Percentiles rank a stretch among this genome's conserved stretches.
phyloP scores from a whole-genome alignment of 2,797 vertebrate species.

The Arctocebus calabarensis region DNA sequence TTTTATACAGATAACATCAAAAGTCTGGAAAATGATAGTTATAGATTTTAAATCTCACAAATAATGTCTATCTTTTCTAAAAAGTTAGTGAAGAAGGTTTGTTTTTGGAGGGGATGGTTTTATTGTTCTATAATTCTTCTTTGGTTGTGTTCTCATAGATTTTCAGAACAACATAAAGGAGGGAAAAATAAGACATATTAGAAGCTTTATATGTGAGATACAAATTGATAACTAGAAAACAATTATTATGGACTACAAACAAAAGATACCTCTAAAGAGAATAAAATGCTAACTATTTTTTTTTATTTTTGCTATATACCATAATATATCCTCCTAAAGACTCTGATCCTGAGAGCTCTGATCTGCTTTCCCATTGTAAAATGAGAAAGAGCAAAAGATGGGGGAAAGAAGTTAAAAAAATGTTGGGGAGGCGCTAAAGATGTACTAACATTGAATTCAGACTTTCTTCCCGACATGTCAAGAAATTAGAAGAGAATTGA shows the following conservation, averaged over 20 bases:
- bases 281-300: background rate
- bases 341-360: background rate
- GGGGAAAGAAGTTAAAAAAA: background rate
- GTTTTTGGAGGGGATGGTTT: background rate
- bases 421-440: background rate
- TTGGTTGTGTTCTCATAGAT: background rate
- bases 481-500: background rate
- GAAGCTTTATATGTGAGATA: constrained; percentile 3
- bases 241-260: background rate
- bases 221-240: background rate
- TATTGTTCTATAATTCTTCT: constrained; percentile 9
- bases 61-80: constrained; percentile 34
- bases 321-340: background rate
- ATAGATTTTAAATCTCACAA: constrained; percentile 26
- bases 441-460: background rate
- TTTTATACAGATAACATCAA: constrained; percentile 51
- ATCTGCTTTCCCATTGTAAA: constrained; percentile 20
- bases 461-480: background rate
- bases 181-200: background rate
- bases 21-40: background rate
- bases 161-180: constrained; percentile 20
- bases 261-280: background rate
- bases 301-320: background rate
- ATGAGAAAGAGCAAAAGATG: background rate
- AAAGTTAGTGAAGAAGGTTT: constrained; percentile 10